Conservation (phyloP, 1,140 invertebrate genomes). For the Thereuonema tuberculata region DNA sequence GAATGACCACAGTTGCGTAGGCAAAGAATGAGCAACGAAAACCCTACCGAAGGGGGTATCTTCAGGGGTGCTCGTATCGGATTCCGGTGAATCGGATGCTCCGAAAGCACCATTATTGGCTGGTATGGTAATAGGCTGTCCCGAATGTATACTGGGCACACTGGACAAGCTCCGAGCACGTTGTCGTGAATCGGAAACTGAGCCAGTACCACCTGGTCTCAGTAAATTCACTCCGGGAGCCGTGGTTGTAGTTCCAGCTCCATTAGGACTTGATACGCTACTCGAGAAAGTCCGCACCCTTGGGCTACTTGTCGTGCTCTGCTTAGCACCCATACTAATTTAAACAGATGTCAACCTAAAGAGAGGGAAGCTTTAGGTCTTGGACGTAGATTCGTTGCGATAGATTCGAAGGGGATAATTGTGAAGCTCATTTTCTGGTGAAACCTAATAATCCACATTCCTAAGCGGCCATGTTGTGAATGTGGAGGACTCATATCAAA, state of each 20-base stretch:
- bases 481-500: no score
- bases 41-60: slow-evolving; percentile 49
- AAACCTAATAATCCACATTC: no score
- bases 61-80: slow-evolving; percentile 45
- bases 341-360: background rate
- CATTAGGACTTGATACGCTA: slow-evolving; percentile 2
- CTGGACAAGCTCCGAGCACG: slow-evolving; percentile 65
- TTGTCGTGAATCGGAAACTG: slow-evolving; percentile 37
- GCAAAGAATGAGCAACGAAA: slow-evolving; percentile 72
- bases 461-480: no score
- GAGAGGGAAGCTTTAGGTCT: no score
- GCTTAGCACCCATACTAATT: slow-evolving; percentile 2
- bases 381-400: no score
- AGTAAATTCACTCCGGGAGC: background rate
- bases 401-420: no score
- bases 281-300: slow-evolving; percentile 6
- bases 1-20: slow-evolving; percentile 77
- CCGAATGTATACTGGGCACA: slow-evolving; percentile 52
- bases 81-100: slow-evolving; percentile 43
- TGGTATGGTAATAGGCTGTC: slow-evolving; percentile 40
- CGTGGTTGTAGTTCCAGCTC: background rate
- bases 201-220: background rate
- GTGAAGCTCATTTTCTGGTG: no score
- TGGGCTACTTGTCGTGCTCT: slow-evolving; percentile 3
- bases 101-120: slow-evolving; percentile 27